phyloP scores from a whole-genome alignment of 2,888 invertebrate genomes.

The Deilephila porcellus region DNA sequence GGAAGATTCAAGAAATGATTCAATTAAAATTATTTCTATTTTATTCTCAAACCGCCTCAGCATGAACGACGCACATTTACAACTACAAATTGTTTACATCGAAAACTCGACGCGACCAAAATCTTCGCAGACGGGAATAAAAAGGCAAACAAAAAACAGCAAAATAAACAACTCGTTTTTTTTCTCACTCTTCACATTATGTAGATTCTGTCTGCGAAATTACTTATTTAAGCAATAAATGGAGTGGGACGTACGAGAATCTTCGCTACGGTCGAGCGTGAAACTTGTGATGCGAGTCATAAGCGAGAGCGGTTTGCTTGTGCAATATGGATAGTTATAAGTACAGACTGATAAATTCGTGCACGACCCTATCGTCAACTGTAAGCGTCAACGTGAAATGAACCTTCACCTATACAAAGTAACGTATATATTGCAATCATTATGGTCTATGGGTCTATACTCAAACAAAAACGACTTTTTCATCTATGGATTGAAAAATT shows the following conservation, averaged over 20 bases:
- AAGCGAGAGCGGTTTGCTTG: constrained; percentile 4
- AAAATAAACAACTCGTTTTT: constrained; percentile 73
- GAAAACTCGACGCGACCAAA: neutral
- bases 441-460: too few relatives aligned
- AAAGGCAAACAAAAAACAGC: constrained; percentile 34
- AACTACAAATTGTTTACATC: neutral
- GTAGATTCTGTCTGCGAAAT: constrained; percentile 77
- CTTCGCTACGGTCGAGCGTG: constrained; percentile 55
- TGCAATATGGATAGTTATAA: constrained; percentile 4
- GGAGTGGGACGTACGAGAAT: constrained; percentile 74
- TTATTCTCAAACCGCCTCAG: neutral
- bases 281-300: constrained; percentile 30
- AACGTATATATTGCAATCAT: too few relatives aligned
- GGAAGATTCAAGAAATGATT: too few relatives aligned
- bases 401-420: too few relatives aligned
- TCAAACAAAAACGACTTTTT: too few relatives aligned
- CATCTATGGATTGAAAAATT: too few relatives aligned
- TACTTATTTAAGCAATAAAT: constrained; percentile 82
- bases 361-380: too few relatives aligned
- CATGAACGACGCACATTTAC: neutral
- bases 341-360: too few relatives aligned
- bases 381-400: too few relatives aligned
- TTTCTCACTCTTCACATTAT: constrained; percentile 73
- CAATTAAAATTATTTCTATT: too few relatives aligned
- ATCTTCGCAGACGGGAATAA: neutral